Base-by-base conservation (phyloP, 2,113 vertebrate genomes). In the Prunella himalayana region DNA sequence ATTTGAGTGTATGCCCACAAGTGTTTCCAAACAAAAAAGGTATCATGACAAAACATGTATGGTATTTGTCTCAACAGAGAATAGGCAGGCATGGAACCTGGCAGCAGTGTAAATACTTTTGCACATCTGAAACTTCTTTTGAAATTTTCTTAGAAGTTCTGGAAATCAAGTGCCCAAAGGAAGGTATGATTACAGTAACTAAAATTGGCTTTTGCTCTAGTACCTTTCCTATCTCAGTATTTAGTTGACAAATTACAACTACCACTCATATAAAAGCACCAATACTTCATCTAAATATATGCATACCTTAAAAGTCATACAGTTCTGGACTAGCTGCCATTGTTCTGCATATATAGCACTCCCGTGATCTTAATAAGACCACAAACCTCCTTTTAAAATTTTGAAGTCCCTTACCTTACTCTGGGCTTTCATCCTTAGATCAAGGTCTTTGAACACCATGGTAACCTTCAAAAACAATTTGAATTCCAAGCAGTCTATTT, bases 1-100 rank as follows among this genome's bases (percentile, higher is more conserved):
- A 68, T 44, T 60, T 73, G 15, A 72, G 14, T 23, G 21, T 25
- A 20, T n/a, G 10, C 9, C 50, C 20, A n/a, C 2, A 61, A 39
- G 7, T 8, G 11, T 49, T 75, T 78, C 31, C 37, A 63, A 77
- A 35, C 7, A 57, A 30, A 90, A 73, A 49, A 45, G 5, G 13
- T 4, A 69, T 16, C 2, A 11, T 27, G 31, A 71, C 11, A 75
- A 17, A 49, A 75, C 4, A 1, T 0, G 0, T 53, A 56, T 2
- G 5, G 28, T 13, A 41, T 33, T 90, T 82, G 18, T 24, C 24
- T 75, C 56, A 82, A 42, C 60, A 82, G 10, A 60, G 45, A 56
- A 78, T 7, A 65, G 24, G 45, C 12, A 57, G 37, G 44, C 49
- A 24, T 1, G 20, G 31, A 71, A 51, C 9, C 9, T 35, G 4